Evolutionary conservation across 1,140 invertebrate species (phyloP), one percentile per base, ranked within the genome.

Genomic region (Campoletis sonorensis): DNA sequence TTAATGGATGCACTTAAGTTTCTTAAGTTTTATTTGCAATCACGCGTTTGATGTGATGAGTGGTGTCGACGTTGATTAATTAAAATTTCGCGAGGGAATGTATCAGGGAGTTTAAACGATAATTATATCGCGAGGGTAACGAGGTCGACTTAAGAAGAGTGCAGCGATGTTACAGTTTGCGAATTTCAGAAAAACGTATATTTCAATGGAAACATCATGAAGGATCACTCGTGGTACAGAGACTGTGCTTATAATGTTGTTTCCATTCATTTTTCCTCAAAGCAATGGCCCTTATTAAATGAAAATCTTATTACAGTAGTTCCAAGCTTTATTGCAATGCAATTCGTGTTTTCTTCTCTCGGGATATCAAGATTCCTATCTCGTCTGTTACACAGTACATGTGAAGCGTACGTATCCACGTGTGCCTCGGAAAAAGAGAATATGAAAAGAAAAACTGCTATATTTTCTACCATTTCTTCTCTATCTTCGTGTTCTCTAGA

Each of bases 251-350:
- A 61, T 4, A 23, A 23, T 64, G 4, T 64, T 64, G 11, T 23
- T 23, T 27, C 13, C 1, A 26, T 64, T 64, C 27, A 61, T 45
- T 45, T 45, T 45, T 45, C 40, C 40, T 45, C 40, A 13, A 45
- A 45, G 40, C 40, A 45, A 45, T 11, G 40, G 8, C 11, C 40
- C 51, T 54, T 54, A 64, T 64, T 26, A 23, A 23, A 21, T 27
- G 2, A 64, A 64, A 64, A 64, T 64, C 58, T 64, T 13, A 21
- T 64, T 64, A 64, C 58, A 64, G 58, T 11, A 64, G 21, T 15
- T 64, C 16, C 11, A 16, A 26, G 61, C 40, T 64, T 64, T 64
- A 64, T 64, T 64, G n/a, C 61, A 64, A 64, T 23, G 11, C 21
- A 64, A 26, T 26, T 8, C 23, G 13, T 7, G 61, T 13, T 64